Percentiles rank a stretch among this genome's conserved stretches.
Evolutionary conservation across 2,888 invertebrate genomes (phyloP).

Genomic region (Sialis lutaria): DNA sequence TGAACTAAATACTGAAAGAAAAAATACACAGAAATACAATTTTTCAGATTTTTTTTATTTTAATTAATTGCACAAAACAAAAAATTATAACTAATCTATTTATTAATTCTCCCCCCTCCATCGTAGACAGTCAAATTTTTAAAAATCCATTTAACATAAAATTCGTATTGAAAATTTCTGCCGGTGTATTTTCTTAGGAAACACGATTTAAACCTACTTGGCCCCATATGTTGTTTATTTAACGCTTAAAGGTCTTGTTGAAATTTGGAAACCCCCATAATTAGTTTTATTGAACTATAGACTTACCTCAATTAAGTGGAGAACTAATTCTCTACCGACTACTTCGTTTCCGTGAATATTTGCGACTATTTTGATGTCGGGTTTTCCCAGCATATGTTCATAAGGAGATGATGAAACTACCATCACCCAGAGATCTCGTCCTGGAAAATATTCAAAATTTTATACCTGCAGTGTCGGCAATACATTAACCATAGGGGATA

Average conservation of each 20-base stretch:
- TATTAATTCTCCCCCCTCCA: too few species aligned
- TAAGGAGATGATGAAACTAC: constrained; percentile 80
- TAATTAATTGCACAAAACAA: too few species aligned
- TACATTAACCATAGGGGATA: too few species aligned
- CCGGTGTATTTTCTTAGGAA: neutral
- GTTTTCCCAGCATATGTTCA: constrained; percentile 85
- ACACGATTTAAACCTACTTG: constrained; percentile 4
- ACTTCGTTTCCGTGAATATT: constrained; percentile 95
- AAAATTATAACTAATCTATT: too few species aligned
- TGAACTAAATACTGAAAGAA: constrained; percentile 62
- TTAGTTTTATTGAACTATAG: too few species aligned
- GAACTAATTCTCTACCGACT: constrained; percentile 83
- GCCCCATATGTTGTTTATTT: neutral
- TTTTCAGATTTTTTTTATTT: too few species aligned
- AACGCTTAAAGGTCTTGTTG: constrained; percentile 2
- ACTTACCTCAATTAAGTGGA: constrained; percentile 72
- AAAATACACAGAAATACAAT: too few species aligned
- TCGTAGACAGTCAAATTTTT: too few species aligned
- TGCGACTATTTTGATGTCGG: constrained; percentile 94
- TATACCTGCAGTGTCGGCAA: too few species aligned
- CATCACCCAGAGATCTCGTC: constrained; percentile 87
- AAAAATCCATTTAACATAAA: too few species aligned
- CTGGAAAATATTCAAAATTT: constrained; percentile 25
- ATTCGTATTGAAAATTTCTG: too few species aligned
- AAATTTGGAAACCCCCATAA: too few species aligned